Evolutionary conservation across 2,113 vertebrate species (phyloP).

Genomic region (Entosphenus tridentatus): DNA sequence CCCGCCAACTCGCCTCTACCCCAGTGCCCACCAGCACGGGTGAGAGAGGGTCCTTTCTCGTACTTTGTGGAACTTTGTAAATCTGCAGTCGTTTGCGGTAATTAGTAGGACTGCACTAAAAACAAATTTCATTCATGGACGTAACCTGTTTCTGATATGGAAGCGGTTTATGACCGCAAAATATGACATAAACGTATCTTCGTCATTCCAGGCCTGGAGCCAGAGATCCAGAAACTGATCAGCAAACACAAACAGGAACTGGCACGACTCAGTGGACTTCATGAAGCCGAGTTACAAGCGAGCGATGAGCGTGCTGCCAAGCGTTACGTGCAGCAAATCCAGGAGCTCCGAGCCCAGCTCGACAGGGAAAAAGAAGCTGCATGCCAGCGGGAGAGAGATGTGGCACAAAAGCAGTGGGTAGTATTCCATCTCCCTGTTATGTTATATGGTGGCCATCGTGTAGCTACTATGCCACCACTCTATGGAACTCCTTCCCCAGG

Average conservation of each 20-base stretch:
- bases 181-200: too few relatives aligned
- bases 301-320: slow-evolving; percentile 40
- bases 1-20: too few relatives aligned
- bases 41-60: too few relatives aligned
- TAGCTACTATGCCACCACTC: neutral
- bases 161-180: too few relatives aligned
- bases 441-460: too few relatives aligned
- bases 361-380: slow-evolving; percentile 45
- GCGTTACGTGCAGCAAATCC: slow-evolving; percentile 30
- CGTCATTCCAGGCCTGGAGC: slow-evolving; percentile 45
- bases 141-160: too few relatives aligned
- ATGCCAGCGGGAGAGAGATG: slow-evolving; percentile 42
- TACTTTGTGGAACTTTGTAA: too few relatives aligned
- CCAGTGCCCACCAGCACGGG: too few relatives aligned
- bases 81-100: too few relatives aligned
- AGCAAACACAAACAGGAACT: slow-evolving; percentile 65
- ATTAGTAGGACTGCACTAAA: too few relatives aligned
- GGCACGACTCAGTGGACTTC: slow-evolving; percentile 42
- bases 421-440: too few relatives aligned
- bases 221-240: slow-evolving; percentile 78
- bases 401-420: slow-evolving; percentile 37
- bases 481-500: neutral
- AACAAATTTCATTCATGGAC: too few relatives aligned
- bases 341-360: slow-evolving; percentile 46
- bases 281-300: slow-evolving; percentile 57